Base-by-base conservation (phyloP, 2,113 vertebrate genomes). In the Morone saxatilis region DNA sequence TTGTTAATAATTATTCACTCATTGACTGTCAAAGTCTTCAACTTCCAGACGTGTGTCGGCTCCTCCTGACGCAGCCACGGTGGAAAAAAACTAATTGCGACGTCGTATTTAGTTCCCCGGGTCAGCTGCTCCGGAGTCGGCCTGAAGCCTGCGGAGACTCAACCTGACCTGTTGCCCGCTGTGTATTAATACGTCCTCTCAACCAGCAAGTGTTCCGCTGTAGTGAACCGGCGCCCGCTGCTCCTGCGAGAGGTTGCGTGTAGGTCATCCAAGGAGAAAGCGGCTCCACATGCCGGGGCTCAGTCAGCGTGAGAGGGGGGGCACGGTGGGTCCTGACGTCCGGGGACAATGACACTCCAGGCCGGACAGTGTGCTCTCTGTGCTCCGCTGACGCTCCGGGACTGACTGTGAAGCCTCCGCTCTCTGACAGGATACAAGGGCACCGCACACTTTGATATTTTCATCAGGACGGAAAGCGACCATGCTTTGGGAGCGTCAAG, bases 231-330 rank as follows among this genome's bases (percentile, higher is more conserved):
- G 63, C 70, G 85, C 50, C 73, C 60, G 48, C 68, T 54, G 83
- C 75, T 79, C 48, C 22, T 20, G 56, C 0, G 31, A 67, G 61
- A 73, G 72, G 86, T 70, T 54, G 77, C 25, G 85, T 88, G 91
- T 85, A 94, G 93, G 91, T 93, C 92, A 93, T 78, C 86, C 92
- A 94, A 94, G 93, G 93, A 92, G 90, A 94, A 79, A 77, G 38
- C 79, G 7, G 82, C 83, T 86, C 53, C 86, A 78, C 85, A 77
- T 69, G 83, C 84, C 65, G 75, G 87, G 41, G 84, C 66, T 43
- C 66, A 50, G 59, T n/a, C 57, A 62, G 10, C 48, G 45, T 47
- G 10, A 13, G 40, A 16, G 20, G 66, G 61, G 56, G 51, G 2
- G 65, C 53, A 10, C 62, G 59, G 20, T 50, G 38, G 8, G 6